Percentiles rank a stretch among this genome's conserved stretches.
phyloP scores from a whole-genome alignment of 2,797 vertebrate species.

The Centroberyx gerrardi region DNA sequence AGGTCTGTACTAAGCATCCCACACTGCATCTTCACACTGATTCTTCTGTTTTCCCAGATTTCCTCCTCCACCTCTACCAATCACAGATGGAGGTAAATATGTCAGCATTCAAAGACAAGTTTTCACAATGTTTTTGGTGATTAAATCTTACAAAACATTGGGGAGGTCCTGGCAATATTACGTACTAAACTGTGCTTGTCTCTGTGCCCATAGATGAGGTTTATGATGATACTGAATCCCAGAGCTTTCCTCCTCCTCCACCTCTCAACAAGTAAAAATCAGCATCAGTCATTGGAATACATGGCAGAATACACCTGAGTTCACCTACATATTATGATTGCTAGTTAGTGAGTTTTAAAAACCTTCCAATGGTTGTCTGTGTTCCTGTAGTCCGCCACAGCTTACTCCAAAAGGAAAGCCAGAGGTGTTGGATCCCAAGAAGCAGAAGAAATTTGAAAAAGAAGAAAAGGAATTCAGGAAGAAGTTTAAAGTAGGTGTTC shows the following conservation, averaged over 20 bases:
- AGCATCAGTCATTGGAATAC: neutral
- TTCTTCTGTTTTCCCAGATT: conserved; percentile 18
- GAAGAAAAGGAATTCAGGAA: too few species aligned
- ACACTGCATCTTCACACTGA: too few species aligned
- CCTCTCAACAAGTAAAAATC: conserved; percentile 63
- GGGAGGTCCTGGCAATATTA: neutral
- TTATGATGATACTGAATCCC: conserved; percentile 82
- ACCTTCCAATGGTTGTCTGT: conserved; percentile 1
- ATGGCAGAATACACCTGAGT: too few species aligned
- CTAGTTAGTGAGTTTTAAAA: neutral
- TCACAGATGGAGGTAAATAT: conserved; percentile 18
- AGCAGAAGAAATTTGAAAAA: too few species aligned
- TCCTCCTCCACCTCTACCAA: conserved; percentile 12
- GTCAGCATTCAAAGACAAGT: neutral
- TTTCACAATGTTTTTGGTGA: neutral
- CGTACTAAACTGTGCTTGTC: neutral
- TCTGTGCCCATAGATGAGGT: conserved; percentile 62
- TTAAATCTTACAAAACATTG: neutral
- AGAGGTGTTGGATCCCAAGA: conserved; percentile 65
- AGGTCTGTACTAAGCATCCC: too few species aligned
- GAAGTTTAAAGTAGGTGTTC: conserved; percentile 82
- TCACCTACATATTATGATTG: too few species aligned
- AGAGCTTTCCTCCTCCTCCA: conserved; percentile 71
- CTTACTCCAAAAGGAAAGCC: conserved; percentile 26
- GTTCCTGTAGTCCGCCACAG: conserved; percentile 21